Percentiles rank a stretch among this genome's conserved stretches.
These are phyloP conservation scores for western clawed frog (Xenopus tropicalis) DNA, from an alignment of 2,113 vertebrate species.

Conservation along the genomic window DNA sequence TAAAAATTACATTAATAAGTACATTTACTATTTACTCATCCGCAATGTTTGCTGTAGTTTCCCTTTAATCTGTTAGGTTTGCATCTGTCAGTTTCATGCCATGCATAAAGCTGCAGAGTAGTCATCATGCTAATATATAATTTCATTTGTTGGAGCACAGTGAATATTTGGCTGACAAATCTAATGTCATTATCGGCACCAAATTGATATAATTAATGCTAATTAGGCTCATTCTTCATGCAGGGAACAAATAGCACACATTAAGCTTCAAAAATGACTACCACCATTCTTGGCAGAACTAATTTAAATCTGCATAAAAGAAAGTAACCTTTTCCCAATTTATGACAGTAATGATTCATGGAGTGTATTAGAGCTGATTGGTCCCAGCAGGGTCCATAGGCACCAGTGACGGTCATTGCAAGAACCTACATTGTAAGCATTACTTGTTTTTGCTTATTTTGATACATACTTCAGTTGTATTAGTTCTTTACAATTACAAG, in stretches of 20 bases:
- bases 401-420: neutral
- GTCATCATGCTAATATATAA: neutral
- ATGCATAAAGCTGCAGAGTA: neutral
- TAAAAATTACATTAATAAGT: no score
- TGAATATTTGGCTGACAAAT: neutral
- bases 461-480: no score
- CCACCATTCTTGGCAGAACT: neutral
- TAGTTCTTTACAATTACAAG: no score
- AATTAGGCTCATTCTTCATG: neutral
- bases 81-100: neutral
- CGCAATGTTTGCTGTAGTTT: neutral
- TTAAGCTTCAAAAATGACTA: constrained; percentile 1
- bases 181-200: neutral
- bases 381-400: neutral
- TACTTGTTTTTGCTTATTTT: no score
- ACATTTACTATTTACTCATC: no score
- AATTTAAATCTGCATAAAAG: neutral
- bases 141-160: neutral
- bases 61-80: neutral
- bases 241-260: neutral
- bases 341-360: constrained; percentile 1
- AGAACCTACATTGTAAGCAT: neutral
- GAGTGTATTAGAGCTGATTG: neutral
- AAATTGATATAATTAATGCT: constrained; percentile 1
- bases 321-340: neutral